Evolutionary conservation across 2,113 vertebrate species (phyloP).

Genomic region (Cyprichromis sp.): DNA sequence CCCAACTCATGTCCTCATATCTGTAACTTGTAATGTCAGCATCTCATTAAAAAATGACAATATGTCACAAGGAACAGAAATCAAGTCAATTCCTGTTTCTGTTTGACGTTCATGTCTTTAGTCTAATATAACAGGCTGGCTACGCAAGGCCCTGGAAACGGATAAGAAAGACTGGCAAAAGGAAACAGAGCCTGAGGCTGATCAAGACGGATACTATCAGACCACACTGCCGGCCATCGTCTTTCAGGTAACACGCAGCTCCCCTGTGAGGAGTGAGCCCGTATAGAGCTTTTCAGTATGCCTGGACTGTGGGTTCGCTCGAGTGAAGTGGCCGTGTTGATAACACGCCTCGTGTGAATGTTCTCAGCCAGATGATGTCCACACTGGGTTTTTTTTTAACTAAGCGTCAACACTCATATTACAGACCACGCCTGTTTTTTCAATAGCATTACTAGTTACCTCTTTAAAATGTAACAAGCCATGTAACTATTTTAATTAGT

Average conservation of each 20-base stretch:
- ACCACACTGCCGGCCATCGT: conserved; percentile 78
- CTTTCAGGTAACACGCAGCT: conserved; percentile 45
- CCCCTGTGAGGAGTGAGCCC: neutral
- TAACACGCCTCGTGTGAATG: fast-evolving
- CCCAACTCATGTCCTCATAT: neutral
- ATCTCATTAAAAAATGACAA: neutral
- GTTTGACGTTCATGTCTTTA: conserved; percentile 29
- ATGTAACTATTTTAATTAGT: neutral
- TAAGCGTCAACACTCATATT: neutral
- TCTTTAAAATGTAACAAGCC: neutral
- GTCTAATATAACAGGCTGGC: conserved; percentile 97
- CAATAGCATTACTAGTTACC: neutral
- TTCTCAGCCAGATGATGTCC: neutral
- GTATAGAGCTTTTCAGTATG: neutral
- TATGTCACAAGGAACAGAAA: neutral
- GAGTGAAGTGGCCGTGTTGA: neutral
- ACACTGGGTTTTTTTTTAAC: fast-evolving
- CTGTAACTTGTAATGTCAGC: neutral
- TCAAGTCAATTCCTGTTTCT: neutral
- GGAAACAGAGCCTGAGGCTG: conserved; percentile 89
- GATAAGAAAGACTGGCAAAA: conserved; percentile 98
- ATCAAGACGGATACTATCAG: conserved; percentile 96
- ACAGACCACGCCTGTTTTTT: neutral
- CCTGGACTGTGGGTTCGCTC: neutral
- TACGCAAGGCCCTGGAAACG: conserved; percentile 92